These are phyloP conservation scores for Hyla sarda DNA, from an alignment of 2,113 vertebrate genomes.

Conservation along the genomic window DNA sequence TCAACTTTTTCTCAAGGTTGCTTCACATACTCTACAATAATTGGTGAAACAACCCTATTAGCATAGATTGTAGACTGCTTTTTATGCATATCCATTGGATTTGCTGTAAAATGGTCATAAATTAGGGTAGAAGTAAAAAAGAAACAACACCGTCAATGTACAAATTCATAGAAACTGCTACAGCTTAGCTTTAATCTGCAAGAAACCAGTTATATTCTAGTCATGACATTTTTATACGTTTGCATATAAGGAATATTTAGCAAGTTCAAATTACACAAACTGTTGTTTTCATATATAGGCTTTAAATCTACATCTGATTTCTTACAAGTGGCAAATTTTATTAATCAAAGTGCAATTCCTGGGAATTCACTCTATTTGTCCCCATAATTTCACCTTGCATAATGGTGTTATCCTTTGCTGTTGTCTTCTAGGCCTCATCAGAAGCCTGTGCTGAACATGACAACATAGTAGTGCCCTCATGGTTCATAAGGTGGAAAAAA, in stretches of 20 bases:
- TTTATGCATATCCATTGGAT: too few species aligned
- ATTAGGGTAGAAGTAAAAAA: background rate
- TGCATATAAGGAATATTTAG: background rate
- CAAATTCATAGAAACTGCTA: background rate
- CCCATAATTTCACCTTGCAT: too few species aligned
- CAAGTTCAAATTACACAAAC: too few species aligned
- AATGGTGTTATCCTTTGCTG: too few species aligned
- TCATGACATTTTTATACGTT: background rate
- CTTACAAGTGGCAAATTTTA: too few species aligned
- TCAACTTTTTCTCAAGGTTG: background rate
- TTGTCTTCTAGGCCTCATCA: too few species aligned
- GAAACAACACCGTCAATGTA: background rate
- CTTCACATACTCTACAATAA: background rate
- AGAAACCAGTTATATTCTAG: background rate
- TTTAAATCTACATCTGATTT: too few species aligned
- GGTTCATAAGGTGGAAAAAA: too few species aligned
- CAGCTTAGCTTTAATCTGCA: background rate
- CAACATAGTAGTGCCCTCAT: background rate
- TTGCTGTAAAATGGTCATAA: too few species aligned
- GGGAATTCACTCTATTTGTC: too few species aligned
- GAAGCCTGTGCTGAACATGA: background rate
- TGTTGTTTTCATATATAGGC: too few species aligned
- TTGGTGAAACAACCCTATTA: background rate
- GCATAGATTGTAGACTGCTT: background rate
- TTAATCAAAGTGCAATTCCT: too few species aligned